A percentile compares a stretch with the other conserved stretches of the same genome.
Conservation (phyloP, 2,113 vertebrate species). For the Coreoperca whiteheadi region DNA sequence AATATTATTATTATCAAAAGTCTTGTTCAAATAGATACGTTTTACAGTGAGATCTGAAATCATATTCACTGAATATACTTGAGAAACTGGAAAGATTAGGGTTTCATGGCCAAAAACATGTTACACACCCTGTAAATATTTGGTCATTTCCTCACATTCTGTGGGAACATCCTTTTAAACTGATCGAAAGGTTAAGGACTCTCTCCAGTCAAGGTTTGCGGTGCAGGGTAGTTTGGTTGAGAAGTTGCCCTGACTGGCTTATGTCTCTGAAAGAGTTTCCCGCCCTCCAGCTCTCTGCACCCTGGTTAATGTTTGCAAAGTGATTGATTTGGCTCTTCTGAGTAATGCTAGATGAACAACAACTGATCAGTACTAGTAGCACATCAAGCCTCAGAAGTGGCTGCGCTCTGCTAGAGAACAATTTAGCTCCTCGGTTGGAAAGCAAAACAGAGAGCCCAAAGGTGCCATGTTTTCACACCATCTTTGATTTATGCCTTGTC, state of each 20-base stretch:
- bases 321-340: conserved; percentile 66
- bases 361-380: conserved; percentile 65
- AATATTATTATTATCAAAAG: neutral
- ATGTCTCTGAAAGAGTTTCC: conserved; percentile 62
- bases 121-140: conserved; percentile 34
- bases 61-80: neutral
- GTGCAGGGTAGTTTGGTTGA: conserved; percentile 14
- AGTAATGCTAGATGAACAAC: conserved; percentile 76
- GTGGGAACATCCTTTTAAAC: conserved; percentile 24
- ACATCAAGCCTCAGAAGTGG: conserved; percentile 51
- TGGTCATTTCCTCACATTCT: conserved; percentile 16
- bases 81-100: neutral
- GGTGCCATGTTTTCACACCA: conserved; percentile 64
- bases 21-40: neutral
- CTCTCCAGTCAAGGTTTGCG: conserved; percentile 36
- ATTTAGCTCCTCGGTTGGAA: conserved; percentile 57
- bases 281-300: conserved; percentile 41
- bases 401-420: conserved; percentile 47
- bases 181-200: conserved; percentile 32
- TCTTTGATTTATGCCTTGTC: conserved; percentile 70
- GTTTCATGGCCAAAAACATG: neutral
- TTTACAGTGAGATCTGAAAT: neutral
- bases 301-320: conserved; percentile 73
- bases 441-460: conserved; percentile 44
- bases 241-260: conserved; percentile 35